Evolutionary conservation across 2,888 invertebrate genomes (phyloP).

Genomic region (Achlya flavicornis): DNA sequence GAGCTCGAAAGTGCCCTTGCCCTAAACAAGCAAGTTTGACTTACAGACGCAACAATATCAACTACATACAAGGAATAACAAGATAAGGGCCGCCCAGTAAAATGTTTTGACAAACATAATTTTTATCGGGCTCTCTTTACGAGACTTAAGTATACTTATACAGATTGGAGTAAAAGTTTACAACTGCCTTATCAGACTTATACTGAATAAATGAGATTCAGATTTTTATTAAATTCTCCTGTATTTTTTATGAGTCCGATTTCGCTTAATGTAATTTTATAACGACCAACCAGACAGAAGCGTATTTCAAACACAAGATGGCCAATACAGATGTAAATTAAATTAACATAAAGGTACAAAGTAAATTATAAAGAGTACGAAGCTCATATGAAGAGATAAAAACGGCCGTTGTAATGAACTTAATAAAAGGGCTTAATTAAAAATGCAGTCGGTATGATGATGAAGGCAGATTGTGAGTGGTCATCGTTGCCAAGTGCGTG

Average conservation of each 20-base stretch:
- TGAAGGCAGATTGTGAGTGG: conserved; percentile 15
- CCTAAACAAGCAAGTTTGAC: conserved; percentile 40
- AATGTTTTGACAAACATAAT: conserved; percentile 10
- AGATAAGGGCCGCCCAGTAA: conserved; percentile 12
- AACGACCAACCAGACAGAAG: neutral
- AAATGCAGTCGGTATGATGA: conserved; percentile 48
- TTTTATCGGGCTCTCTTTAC: conserved; percentile 4
- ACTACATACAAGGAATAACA: conserved; percentile 10
- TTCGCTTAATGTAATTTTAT: no score
- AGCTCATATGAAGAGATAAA: conserved; percentile 1
- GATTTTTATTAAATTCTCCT: no score
- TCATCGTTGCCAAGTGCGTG: neutral
- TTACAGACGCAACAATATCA: conserved; percentile 14
- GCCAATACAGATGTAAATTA: neutral
- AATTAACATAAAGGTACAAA: conserved; percentile 1
- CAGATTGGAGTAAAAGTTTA: no score
- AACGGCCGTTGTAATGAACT: neutral
- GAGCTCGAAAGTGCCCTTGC: conserved; percentile 42
- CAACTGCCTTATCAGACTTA: no score
- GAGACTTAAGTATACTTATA: neutral
- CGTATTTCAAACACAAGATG: neutral
- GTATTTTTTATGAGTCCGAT: no score
- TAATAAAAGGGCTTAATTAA: conserved; percentile 47
- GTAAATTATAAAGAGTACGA: conserved; percentile 1
- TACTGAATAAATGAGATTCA: no score